A percentile compares a stretch with the other conserved stretches of the same genome.
Evolutionary conservation across 2,888 invertebrate genomes (phyloP).

Genomic region (Dryobota labecula): DNA sequence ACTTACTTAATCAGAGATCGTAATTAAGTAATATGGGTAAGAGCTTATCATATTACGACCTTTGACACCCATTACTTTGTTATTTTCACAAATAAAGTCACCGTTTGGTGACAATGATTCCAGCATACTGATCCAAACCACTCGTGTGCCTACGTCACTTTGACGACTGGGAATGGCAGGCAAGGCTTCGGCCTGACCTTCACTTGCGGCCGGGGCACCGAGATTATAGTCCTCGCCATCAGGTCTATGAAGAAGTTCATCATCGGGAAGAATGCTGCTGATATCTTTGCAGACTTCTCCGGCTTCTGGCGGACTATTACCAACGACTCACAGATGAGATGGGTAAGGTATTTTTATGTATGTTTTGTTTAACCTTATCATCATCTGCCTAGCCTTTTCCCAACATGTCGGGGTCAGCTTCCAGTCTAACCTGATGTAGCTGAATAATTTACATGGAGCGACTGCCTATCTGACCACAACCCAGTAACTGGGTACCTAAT

Average conservation of each 20-base stretch:
- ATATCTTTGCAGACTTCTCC: constrained; percentile 95
- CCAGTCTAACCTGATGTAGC: too few relatives aligned
- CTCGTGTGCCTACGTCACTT: constrained; percentile 97
- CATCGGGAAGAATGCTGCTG: constrained; percentile 92
- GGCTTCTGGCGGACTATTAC: constrained; percentile 95
- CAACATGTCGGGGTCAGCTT: too few relatives aligned
- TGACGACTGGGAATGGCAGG: constrained; percentile 91
- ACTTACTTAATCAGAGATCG: too few relatives aligned
- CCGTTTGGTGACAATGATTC: constrained; percentile 5
- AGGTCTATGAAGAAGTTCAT: constrained; percentile 93
- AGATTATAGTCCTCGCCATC: constrained; percentile 95
- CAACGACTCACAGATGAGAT: constrained; percentile 97
- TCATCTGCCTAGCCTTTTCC: too few relatives aligned
- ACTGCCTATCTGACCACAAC: too few relatives aligned
- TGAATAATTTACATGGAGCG: too few relatives aligned
- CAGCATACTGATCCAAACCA: constrained; percentile 97
- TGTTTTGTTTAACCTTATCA: too few relatives aligned
- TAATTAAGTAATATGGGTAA: not conserved
- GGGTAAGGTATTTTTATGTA: constrained; percentile 92
- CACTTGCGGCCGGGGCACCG: constrained; percentile 97
- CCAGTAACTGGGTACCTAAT: too few relatives aligned
- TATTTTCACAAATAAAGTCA: not conserved
- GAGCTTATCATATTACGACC: too few relatives aligned
- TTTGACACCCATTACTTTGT: not conserved
- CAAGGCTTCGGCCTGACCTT: constrained; percentile 96